A percentile compares a stretch with the other conserved stretches of the same genome.
These are phyloP conservation scores for Heteromyza rotundicornis DNA, from an alignment of 2,888 invertebrate genomes.

Conservation along the genomic window DNA sequence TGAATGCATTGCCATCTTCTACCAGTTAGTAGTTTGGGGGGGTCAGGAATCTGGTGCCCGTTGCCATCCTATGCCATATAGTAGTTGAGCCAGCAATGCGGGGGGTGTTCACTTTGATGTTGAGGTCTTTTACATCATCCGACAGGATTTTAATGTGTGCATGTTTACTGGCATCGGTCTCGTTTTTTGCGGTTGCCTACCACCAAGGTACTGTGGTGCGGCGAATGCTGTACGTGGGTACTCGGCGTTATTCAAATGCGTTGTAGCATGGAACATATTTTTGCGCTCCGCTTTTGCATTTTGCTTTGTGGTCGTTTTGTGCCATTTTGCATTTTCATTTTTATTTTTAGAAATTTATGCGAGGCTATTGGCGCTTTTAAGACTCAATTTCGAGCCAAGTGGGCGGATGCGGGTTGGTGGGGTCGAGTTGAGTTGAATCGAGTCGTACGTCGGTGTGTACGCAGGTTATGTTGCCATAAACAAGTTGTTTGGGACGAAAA, in stretches of 20 bases:
- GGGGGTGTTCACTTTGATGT: too few species aligned
- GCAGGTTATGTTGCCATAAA: constrained; percentile 13
- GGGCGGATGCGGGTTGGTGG: not conserved
- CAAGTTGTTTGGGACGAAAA: constrained; percentile 18
- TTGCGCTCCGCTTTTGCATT: constrained; percentile 4
- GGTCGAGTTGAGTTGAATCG: too few species aligned
- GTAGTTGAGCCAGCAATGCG: too few species aligned
- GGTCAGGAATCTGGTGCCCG: too few species aligned
- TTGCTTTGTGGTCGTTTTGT: not conserved
- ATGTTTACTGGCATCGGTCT: not conserved
- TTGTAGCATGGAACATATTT: constrained; percentile 9
- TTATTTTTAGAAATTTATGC: constrained; percentile 12
- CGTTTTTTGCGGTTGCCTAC: not conserved
- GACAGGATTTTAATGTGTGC: too few species aligned
- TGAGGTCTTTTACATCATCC: too few species aligned
- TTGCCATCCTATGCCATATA: too few species aligned
- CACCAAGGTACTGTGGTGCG: not conserved
- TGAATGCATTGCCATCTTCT: too few species aligned
- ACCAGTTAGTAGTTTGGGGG: too few species aligned
- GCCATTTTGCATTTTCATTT: constrained; percentile 7
- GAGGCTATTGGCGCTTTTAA: constrained; percentile 12
- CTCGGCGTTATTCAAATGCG: constrained; percentile 9
- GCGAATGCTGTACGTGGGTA: not conserved
- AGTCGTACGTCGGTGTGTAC: not conserved
- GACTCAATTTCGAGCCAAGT: constrained; percentile 5